These are phyloP conservation scores for Dexiosoma caninum DNA, from an alignment of 2,888 invertebrate species.

Conservation along the genomic window DNA sequence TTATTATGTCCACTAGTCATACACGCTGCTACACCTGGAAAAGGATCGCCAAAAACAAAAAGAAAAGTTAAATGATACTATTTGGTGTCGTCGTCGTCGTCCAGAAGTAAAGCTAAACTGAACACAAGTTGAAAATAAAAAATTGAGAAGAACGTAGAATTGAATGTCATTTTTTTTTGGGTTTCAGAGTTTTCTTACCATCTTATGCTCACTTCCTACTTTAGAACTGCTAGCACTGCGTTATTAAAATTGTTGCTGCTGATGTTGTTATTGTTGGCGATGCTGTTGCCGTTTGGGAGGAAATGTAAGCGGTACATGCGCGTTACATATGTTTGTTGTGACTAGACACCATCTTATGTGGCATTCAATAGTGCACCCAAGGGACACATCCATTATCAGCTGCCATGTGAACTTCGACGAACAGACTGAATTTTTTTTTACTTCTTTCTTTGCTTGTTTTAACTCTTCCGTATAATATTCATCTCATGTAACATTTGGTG, in stretches of 20 bases:
- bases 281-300: slow-evolving; percentile 7
- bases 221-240: slow-evolving; percentile 19
- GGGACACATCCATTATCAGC: slow-evolving; percentile 63
- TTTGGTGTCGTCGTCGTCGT: slow-evolving; percentile 28
- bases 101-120: background rate
- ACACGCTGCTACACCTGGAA: slow-evolving; percentile 55
- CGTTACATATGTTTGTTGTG: slow-evolving; percentile 49
- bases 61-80: slow-evolving; percentile 38
- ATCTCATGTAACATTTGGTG: slow-evolving; percentile 38
- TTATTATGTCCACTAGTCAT: slow-evolving; percentile 55
- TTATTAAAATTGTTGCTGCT: slow-evolving; percentile 15
- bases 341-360: slow-evolving; percentile 59
- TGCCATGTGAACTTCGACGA: slow-evolving; percentile 57
- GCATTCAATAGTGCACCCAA: slow-evolving; percentile 63
- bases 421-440: slow-evolving; percentile 17
- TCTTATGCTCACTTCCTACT: slow-evolving; percentile 42
- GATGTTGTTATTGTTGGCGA: background rate
- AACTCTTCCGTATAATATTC: slow-evolving; percentile 40
- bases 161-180: slow-evolving; percentile 27
- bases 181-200: slow-evolving; percentile 31
- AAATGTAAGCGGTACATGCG: slow-evolving; percentile 51
- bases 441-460: background rate
- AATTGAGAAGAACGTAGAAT: slow-evolving; percentile 3
- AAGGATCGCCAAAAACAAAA: background rate
- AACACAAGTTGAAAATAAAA: background rate